phyloP scores from a whole-genome alignment of 2,113 vertebrate species.

The Mustelus asterias region DNA sequence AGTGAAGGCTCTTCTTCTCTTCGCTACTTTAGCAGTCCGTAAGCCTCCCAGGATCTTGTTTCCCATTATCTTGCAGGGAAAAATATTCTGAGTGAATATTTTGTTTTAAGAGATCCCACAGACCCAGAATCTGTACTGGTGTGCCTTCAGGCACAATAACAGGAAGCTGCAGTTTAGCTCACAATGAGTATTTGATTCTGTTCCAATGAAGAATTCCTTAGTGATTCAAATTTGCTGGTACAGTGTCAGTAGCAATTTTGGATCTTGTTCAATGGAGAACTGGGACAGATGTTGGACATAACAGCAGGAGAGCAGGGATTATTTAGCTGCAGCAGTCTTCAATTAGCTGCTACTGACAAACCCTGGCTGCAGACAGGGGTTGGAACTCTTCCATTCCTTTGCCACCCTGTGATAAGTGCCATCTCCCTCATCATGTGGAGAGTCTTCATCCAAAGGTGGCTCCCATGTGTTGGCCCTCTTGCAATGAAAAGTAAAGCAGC shows the following conservation, averaged over 20 bases:
- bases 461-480: neutral
- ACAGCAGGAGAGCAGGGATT: neutral
- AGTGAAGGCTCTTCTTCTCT: too few relatives aligned
- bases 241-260: neutral
- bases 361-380: neutral
- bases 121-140: neutral
- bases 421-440: neutral
- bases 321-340: neutral
- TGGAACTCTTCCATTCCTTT: neutral
- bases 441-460: too few relatives aligned
- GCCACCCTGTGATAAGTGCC: too few relatives aligned
- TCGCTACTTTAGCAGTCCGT: too few relatives aligned
- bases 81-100: too few relatives aligned
- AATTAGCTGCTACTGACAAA: neutral
- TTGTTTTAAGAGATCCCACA: too few relatives aligned
- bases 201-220: neutral
- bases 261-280: neutral
- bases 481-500: neutral
- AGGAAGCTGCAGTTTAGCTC: neutral
- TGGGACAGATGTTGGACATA: neutral
- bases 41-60: too few relatives aligned
- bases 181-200: neutral
- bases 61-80: too few relatives aligned
- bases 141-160: neutral
- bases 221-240: neutral